Evolutionary conservation across 2,888 invertebrate species (phyloP).

Genomic region (Serripes groenlandicus): DNA sequence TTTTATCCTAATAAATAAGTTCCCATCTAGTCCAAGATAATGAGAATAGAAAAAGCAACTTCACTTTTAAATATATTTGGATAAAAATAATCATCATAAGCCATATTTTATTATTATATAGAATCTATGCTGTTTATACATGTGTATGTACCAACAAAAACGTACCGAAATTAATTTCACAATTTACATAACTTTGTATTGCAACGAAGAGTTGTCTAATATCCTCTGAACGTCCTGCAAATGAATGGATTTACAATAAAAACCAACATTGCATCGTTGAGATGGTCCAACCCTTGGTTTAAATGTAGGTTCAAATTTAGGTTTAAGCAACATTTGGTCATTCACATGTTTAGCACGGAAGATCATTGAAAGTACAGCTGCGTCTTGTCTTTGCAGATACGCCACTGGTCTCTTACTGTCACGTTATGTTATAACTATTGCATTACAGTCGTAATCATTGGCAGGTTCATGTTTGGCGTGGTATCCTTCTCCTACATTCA

Average conservation of each 20-base stretch:
- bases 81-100: no score
- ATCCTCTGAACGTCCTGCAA: not conserved
- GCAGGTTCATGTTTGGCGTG: not conserved
- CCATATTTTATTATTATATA: no score
- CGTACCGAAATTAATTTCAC: no score
- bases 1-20: no score
- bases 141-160: no score
- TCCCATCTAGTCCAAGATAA: no score
- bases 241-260: not conserved
- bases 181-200: not conserved
- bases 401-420: not conserved
- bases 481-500: not conserved
- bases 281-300: slow-evolving; percentile 1
- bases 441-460: not conserved
- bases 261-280: slow-evolving; percentile 4
- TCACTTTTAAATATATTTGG: no score
- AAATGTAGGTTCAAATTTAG: slow-evolving; percentile 1
- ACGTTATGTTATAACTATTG: not conserved
- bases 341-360: not conserved
- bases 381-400: not conserved
- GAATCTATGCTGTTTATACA: no score
- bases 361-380: not conserved
- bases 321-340: not conserved
- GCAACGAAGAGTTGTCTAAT: not conserved
- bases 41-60: no score